Evolutionary conservation across 2,797 vertebrate species (phyloP).

Genomic region (Galaxias olidus): DNA sequence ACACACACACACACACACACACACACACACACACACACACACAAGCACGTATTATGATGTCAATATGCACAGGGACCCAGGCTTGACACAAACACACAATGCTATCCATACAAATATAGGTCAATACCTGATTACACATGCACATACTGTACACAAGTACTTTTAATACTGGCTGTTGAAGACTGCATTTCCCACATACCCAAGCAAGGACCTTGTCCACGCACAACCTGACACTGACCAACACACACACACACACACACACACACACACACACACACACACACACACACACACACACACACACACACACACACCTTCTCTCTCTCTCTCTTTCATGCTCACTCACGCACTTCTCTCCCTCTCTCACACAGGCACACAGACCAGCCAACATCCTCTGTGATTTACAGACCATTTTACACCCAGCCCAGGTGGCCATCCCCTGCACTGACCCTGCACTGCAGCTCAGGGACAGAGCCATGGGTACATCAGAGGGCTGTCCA

Average conservation of each 20-base stretch:
- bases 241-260: constrained; percentile 10
- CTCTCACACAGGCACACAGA: not conserved
- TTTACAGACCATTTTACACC: constrained; percentile 62
- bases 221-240: constrained; percentile 6
- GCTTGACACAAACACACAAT: too few relatives aligned
- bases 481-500: constrained; percentile 52
- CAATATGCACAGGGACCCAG: not conserved
- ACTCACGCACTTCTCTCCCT: not conserved
- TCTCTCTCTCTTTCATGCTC: not conserved
- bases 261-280: constrained; percentile 12
- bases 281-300: constrained; percentile 12
- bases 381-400: not conserved
- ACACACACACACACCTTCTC: not conserved
- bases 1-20: not conserved
- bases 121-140: too few relatives aligned
- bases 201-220: too few relatives aligned
- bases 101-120: too few relatives aligned
- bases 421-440: constrained; percentile 60
- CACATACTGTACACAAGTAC: too few relatives aligned
- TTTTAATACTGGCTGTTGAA: too few relatives aligned
- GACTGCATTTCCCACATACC: too few relatives aligned
- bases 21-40: too few relatives aligned
- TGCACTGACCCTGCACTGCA: constrained; percentile 60
- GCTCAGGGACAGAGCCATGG: constrained; percentile 48
- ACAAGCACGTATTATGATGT: too few relatives aligned